Evolutionary conservation across 53 echinoderm and acorn worm genomes (phyloP), one percentile per base, ranked within the genome.

Genomic region (Henricia sp.): DNA sequence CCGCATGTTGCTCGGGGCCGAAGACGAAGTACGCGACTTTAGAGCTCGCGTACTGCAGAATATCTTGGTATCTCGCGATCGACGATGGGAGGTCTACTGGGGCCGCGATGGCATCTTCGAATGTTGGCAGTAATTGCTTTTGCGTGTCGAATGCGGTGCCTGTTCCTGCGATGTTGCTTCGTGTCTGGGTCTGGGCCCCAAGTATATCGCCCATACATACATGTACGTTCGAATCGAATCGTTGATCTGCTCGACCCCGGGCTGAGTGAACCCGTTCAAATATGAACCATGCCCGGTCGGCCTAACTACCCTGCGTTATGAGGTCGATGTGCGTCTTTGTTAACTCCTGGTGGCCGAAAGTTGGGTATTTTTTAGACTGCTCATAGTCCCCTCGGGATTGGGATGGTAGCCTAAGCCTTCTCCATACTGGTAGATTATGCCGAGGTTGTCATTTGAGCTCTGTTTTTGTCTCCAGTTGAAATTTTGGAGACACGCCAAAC

Each of bases 41-140:
- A 82, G 59, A 38, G 23, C 64, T n/a, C 5, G 83, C 83, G 63
- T 85, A 85, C 28, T 56, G 59, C 13, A 85, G 63, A 5, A 70
- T 58, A 26, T 57, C 54, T 50, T 84, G 84, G 52, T 84, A 84
- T 50, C 65, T 42, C 43, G 60, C 83, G 39, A 82, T 82, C 28
- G 26, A 29, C 35, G 25, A n/a, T 20, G 67, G 83, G 52, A 82
- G 44, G 51, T 82, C 83, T 11, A 82, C 50, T 46, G 83, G 83
- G 50, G 48, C 41, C 26, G 40, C 9, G 17, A 77, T 77, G 14
- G 77, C 77, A 20, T 77, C 77, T 20, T 57, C 59, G 39, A 77
- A 39, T n/a, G 41, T 77, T 77, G 24, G 59, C 77, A 42, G 59
- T 21, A 77, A 77, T 44, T 77, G 77, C 20, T 77, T 77, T 41